phyloP scores from a whole-genome alignment of 2,888 invertebrate genomes.

The Cloeon dipterum region DNA sequence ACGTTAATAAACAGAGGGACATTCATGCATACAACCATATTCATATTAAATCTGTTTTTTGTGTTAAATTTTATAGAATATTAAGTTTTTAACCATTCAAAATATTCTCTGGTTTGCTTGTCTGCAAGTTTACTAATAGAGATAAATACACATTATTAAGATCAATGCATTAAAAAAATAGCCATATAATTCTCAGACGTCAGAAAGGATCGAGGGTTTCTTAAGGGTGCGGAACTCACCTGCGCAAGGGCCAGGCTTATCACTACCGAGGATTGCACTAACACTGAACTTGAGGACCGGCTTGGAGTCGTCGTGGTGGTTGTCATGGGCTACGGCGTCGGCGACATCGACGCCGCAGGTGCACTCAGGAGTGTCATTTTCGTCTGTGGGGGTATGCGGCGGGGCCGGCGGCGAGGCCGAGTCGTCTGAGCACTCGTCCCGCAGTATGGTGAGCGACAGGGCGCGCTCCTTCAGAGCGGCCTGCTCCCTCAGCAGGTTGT shows the following conservation, averaged over 20 bases:
- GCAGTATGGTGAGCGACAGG: slow-evolving; percentile 29
- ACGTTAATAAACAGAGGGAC: too few species aligned
- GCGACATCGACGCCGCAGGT: slow-evolving; percentile 7
- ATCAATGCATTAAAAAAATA: too few species aligned
- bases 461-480: slow-evolving; percentile 22
- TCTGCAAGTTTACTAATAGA: too few species aligned
- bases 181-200: too few species aligned
- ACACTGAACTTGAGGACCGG: slow-evolving; percentile 81
- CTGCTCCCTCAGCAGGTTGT: slow-evolving; percentile 34
- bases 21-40: too few species aligned
- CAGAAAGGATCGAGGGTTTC: too few species aligned
- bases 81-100: too few species aligned
- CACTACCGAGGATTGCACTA: slow-evolving; percentile 62
- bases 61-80: too few species aligned
- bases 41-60: too few species aligned
- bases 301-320: slow-evolving; percentile 20
- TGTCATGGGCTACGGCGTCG: slow-evolving; percentile 5
- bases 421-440: slow-evolving; percentile 29
- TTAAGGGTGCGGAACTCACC: too few species aligned
- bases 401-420: slow-evolving; percentile 23
- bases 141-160: too few species aligned
- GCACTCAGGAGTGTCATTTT: slow-evolving; percentile 8
- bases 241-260: slow-evolving; percentile 15
- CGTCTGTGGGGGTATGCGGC: slow-evolving; percentile 5
- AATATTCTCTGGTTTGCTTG: too few species aligned